Evolutionary conservation across 2,113 vertebrate genomes (phyloP), one percentile per base, ranked within the genome.

Genomic region (Leptocoma aspasia): DNA sequence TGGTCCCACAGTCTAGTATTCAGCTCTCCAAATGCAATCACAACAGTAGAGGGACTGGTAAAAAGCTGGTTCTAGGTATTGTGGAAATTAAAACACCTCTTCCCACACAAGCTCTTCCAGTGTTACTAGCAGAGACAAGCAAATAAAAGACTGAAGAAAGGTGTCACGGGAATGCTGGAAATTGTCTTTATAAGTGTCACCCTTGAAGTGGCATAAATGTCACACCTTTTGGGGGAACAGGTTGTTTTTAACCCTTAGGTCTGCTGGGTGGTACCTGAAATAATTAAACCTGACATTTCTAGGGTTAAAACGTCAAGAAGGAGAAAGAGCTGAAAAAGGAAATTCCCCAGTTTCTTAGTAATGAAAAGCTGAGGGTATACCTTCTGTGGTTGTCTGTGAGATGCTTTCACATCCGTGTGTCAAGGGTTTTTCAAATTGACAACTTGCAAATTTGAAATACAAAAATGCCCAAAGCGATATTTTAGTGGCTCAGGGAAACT

Each of bases 371-470:
- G 97, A 98, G 98, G 97, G 97, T 98, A 97, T 97, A 98, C 97
- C 97, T 98, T 98, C 97, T 98, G 97, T 97, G 97, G 96, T 96
- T 97, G 97, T 97, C 96, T 97, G 96, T 56, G 96, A 97, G 97
- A 97, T 97, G 97, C 97, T 98, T 98, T 98, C 97, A 98, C 98
- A 98, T 98, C 97, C 93, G 20, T 97, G 97, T 98, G 97, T 98
- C 98, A 98, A 98, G 98, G 98, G 98, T 98, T 98, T 98, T 98
- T 98, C 98, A 98, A 98, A 98, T 95, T 98, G 98, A 98, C 98
- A 98, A 98, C 97, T 98, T 98, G 98, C 98, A 98, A 98, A 98
- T 98, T 98, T 98, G 98, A 98, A 98, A 98, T 98, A 98, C 98
- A 98, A 98, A 98, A 98, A 98, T 98, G 98, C 98, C 98, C 98